Evolutionary conservation across 2,797 vertebrate genomes (phyloP), one percentile per base, ranked within the genome.

Genomic region (Molossus alvarezi): DNA sequence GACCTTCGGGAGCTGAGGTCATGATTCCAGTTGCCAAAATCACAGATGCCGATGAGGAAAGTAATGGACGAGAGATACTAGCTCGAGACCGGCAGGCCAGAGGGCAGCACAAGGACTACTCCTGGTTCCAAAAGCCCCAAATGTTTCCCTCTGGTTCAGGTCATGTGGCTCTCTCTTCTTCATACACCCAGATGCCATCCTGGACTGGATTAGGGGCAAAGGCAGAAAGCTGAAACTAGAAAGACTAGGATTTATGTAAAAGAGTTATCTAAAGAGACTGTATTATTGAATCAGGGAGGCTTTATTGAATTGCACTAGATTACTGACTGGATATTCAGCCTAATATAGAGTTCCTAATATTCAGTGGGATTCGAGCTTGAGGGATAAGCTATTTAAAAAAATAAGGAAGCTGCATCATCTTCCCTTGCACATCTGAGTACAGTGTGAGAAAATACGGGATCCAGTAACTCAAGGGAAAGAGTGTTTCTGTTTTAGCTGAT

Each of bases 401-500:
- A 88, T 20, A 62, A 94, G 58, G 69, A 91, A 25, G 21, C 55
- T n/a, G 3, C 27, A 75, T 87, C 80, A 75, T 87, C 80, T 94
- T 89, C 53, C 94, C 58, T 62, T 89, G 29, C 23, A 93, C 57
- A 69, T 89, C 60, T 72, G 33, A 94, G 86, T 60, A 57, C 93
- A 41, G 12, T 60, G 53, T 87, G 80, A 95, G 51, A 77, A 96
- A 88, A 88, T 45, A 93, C 12, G 65, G 69, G 86, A 76, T 58
- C 75, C 71, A 58, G 64, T 25, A 92, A 79, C 88, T 79, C 76
- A 72, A 55, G 57, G 84, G 60, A 67, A 84, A 25, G 41, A 55
- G 57, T 15, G 57, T 81, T 91, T 81, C 95, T 96, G 91, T 96
- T 96, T 96, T 76, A 96, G 94, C 84, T 91, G 83, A 90, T 75